phyloP scores from a whole-genome alignment of 2,888 invertebrate genomes.

The Zygaena filipendulae region DNA sequence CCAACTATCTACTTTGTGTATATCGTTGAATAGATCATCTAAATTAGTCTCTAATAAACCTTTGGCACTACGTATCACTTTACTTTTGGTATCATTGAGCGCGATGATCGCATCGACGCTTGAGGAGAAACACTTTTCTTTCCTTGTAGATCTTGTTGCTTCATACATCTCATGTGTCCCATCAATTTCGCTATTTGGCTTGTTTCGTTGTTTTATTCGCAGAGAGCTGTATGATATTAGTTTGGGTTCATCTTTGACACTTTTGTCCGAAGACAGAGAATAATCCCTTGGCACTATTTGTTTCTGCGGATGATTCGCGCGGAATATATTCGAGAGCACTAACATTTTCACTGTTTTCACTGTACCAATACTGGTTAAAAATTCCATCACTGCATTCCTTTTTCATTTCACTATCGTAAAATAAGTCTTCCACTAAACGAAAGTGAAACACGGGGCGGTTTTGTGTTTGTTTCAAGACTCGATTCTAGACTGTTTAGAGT shows the following conservation, averaged over 20 bases:
- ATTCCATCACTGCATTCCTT: slow-evolving; percentile 67
- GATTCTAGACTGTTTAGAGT: not conserved
- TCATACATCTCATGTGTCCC: slow-evolving; percentile 27
- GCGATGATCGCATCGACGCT: slow-evolving; percentile 51
- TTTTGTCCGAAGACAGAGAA: slow-evolving; percentile 23
- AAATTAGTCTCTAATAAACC: slow-evolving; percentile 65
- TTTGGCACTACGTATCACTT: slow-evolving; percentile 67
- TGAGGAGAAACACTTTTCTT: slow-evolving; percentile 46
- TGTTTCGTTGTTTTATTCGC: slow-evolving; percentile 44
- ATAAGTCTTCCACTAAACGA: slow-evolving; percentile 27
- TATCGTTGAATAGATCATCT: slow-evolving; percentile 57
- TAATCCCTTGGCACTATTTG: slow-evolving; percentile 35
- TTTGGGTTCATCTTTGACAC: slow-evolving; percentile 25
- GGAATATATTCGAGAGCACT: slow-evolving; percentile 59
- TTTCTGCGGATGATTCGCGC: slow-evolving; percentile 46
- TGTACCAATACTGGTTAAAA: slow-evolving; percentile 49
- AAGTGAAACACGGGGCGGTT: slow-evolving; percentile 27
- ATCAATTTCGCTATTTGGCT: slow-evolving; percentile 41
- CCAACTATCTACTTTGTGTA: slow-evolving; percentile 40
- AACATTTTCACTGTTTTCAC: slow-evolving; percentile 63
- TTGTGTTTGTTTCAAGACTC: slow-evolving; percentile 38
- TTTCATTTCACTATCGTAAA: slow-evolving; percentile 43
- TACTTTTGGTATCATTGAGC: slow-evolving; percentile 46
- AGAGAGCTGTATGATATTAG: slow-evolving; percentile 40
- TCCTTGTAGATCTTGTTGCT: slow-evolving; percentile 27